phyloP scores from a whole-genome alignment of 2,113 vertebrate genomes.

The Pithys albifrons region DNA sequence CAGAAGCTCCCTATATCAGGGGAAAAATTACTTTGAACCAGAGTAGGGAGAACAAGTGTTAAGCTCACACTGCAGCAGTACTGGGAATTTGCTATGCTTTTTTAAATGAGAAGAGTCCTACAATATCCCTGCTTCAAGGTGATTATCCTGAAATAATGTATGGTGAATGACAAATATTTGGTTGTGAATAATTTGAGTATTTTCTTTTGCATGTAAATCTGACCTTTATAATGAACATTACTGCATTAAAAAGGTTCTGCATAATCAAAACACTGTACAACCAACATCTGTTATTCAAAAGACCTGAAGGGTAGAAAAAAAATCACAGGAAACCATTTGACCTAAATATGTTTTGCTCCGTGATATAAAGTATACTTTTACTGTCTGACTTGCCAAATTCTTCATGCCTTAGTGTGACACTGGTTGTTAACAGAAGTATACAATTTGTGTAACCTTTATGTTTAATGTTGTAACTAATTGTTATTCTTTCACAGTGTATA shows the following conservation, averaged over 20 bases:
- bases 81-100: not conserved
- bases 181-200: conserved; percentile 49
- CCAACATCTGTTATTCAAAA: conserved; percentile 72
- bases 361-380: conserved; percentile 15
- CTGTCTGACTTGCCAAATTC: conserved; percentile 8
- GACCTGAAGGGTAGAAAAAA: conserved; percentile 41
- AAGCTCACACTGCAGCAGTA: not conserved
- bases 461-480: conserved; percentile 43
- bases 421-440: conserved; percentile 1
- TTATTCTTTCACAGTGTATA: conserved; percentile 53
- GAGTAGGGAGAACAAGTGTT: not conserved
- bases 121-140: not conserved
- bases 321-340: conserved; percentile 52
- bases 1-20: not conserved
- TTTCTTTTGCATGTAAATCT: conserved; percentile 58
- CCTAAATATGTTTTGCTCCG: conserved; percentile 48
- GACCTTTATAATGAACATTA: conserved; percentile 68
- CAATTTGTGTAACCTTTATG: conserved; percentile 53
- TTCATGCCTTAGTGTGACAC: conserved; percentile 12
- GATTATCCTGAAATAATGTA: conserved; percentile 44
- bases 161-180: conserved; percentile 61
- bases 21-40: not conserved
- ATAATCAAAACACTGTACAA: conserved; percentile 51
- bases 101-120: not conserved
- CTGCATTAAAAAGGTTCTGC: conserved; percentile 58